phyloP scores from a whole-genome alignment of 2,113 vertebrate genomes.

The Nothoprocta perdicaria region DNA sequence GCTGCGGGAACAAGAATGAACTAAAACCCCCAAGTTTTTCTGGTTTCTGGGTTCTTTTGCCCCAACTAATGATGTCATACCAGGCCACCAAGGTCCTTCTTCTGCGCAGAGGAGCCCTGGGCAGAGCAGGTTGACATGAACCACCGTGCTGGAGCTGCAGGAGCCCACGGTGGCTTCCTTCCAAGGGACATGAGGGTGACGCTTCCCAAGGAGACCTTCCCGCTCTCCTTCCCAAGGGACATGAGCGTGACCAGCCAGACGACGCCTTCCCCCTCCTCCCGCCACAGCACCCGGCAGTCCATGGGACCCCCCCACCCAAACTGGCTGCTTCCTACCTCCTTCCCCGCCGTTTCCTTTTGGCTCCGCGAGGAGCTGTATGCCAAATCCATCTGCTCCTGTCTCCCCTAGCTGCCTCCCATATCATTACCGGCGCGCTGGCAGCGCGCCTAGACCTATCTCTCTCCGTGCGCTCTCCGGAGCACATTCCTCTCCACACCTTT shows the following conservation, averaged over 20 bases:
- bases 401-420: constrained; percentile 71
- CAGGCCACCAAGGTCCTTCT: neutral
- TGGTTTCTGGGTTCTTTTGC: neutral
- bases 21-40: neutral
- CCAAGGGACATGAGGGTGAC: neutral
- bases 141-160: neutral
- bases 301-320: constrained; percentile 53
- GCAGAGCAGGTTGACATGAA: neutral
- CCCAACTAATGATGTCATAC: neutral
- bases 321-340: constrained; percentile 48
- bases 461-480: constrained; percentile 61
- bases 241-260: neutral
- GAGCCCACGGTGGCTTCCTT: neutral
- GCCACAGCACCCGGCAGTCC: neutral
- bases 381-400: constrained; percentile 76
- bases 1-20: rapidly evolving
- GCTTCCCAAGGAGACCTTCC: neutral
- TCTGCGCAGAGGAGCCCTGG: neutral
- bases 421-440: constrained; percentile 70
- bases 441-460: constrained; percentile 64
- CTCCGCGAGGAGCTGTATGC: constrained; percentile 70
- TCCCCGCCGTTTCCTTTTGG: constrained; percentile 15
- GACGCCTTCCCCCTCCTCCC: constrained; percentile 40
- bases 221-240: neutral
- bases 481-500: constrained; percentile 71